phyloP scores from a whole-genome alignment of 2,888 invertebrate species.

The Helobdella robusta region DNA sequence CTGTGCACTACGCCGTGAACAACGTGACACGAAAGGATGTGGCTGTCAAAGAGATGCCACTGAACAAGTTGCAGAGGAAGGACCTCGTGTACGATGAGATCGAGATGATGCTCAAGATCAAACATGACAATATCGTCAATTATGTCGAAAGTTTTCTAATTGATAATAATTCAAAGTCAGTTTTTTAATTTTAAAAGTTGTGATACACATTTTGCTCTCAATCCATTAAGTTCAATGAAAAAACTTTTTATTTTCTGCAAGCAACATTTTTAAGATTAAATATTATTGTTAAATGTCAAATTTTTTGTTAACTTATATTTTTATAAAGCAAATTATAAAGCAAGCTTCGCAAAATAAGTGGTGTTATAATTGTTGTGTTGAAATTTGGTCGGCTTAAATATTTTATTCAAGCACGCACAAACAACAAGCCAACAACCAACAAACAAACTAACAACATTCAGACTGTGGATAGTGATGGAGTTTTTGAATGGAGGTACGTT shows the following conservation, averaged over 20 bases:
- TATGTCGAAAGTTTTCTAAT: conserved; percentile 96
- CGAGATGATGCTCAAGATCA: conserved; percentile 63
- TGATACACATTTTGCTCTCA: no score
- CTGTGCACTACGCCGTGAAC: conserved; percentile 95
- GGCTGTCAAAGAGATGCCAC: conserved; percentile 98
- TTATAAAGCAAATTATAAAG: no score
- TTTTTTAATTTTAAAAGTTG: neutral
- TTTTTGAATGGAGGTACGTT: conserved; percentile 95
- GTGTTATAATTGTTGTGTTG: no score
- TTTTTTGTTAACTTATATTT: no score
- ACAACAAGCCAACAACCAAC: no score
- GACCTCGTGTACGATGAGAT: conserved; percentile 99
- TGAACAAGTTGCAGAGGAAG: conserved; percentile 94
- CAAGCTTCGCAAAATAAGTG: no score
- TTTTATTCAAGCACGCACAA: no score
- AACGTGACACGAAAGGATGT: conserved; percentile 91
- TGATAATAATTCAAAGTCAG: conserved; percentile 49
- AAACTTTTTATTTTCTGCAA: no score
- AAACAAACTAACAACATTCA: no score
- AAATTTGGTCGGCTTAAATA: no score
- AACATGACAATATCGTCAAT: conserved; percentile 97
- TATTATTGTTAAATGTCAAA: no score
- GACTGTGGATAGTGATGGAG: conserved; percentile 88
- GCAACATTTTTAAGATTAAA: no score
- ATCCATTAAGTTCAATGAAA: neutral